A percentile compares a stretch with the other conserved stretches of the same genome.
Conservation (phyloP, 2,113 vertebrate species). For the Notarius quadriscutis region DNA sequence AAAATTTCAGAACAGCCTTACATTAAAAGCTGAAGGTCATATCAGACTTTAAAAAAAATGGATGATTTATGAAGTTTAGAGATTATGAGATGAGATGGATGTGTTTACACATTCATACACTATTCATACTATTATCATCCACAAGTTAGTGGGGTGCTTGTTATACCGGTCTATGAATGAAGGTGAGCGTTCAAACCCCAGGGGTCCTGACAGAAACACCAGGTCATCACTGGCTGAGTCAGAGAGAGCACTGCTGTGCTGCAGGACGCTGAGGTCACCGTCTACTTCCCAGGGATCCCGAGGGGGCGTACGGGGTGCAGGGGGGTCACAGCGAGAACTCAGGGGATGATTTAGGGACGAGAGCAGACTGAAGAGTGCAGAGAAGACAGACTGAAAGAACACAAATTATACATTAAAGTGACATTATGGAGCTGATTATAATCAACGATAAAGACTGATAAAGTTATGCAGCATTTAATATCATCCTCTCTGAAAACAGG, state of each 20-base stretch:
- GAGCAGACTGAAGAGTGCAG: conserved; percentile 69
- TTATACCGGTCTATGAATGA: conserved; percentile 63
- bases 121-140: background rate
- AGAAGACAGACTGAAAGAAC: conserved; percentile 48
- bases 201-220: conserved; percentile 50
- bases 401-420: background rate
- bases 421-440: background rate
- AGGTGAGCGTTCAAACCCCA: conserved; percentile 58
- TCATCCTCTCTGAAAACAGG: background rate
- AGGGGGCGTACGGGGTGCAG: conserved; percentile 74
- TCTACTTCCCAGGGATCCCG: conserved; percentile 68
- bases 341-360: conserved; percentile 63
- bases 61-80: too few species aligned
- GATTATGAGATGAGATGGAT: too few species aligned
- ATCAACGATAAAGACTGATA: background rate
- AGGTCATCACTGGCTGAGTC: conserved; percentile 70
- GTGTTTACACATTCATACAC: background rate
- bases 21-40: too few species aligned
- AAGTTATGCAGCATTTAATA: background rate
- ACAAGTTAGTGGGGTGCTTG: background rate
- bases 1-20: too few species aligned
- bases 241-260: conserved; percentile 61
- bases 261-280: conserved; percentile 65
- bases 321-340: conserved; percentile 53
- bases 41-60: too few species aligned